Evolutionary conservation across 2,888 invertebrate genomes (phyloP), one percentile per base, ranked within the genome.

Genomic region (Diloba caeruleocephala): DNA sequence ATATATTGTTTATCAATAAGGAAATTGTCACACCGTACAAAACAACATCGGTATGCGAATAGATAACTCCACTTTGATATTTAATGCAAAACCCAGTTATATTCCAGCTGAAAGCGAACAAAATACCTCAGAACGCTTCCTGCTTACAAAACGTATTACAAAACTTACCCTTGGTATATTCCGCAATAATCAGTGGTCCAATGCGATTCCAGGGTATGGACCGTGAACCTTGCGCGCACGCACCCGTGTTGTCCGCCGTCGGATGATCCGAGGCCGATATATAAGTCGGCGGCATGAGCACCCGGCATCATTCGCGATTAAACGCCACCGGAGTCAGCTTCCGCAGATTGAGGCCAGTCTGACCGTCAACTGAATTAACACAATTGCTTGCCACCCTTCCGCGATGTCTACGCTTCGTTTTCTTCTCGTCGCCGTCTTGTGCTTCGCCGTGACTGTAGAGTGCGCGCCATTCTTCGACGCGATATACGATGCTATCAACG

Each of bases 231-330:
- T 74, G 84, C 81, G 85, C 85, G 75, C 78, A 81, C 87, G 86
- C 82, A 81, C 79, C 72, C 76, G 75, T 81, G 84, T 85, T 83
- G 82, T 84, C 74, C 79, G 87, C 80, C 79, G 87, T 84, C 88
- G 88, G 91, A 90, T 89, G 90, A 88, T 83, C 83, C 92, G 92
- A 93, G 92, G 92, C 91, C 91, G 88, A 87, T 92, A 92, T 93
- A 92, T 90, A 93, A 92, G 81, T 81, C 79, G 77, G 72, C 81
- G 80, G 76, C 79, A 77, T 78, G 87, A 85, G 79, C 87, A 88
- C 87, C 89, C 88, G 89, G 82, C 88, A 90, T 84, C 92, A 92
- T 90, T 93, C 90, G 89, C 87, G 85, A 89, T 85, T 87, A 85
- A 83, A 83, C 89, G 79, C 78, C 85, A 83, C 86, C 81, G 87